phyloP scores from a whole-genome alignment of 2,888 invertebrate species.

The Spatulosminthurus flaviceps region DNA sequence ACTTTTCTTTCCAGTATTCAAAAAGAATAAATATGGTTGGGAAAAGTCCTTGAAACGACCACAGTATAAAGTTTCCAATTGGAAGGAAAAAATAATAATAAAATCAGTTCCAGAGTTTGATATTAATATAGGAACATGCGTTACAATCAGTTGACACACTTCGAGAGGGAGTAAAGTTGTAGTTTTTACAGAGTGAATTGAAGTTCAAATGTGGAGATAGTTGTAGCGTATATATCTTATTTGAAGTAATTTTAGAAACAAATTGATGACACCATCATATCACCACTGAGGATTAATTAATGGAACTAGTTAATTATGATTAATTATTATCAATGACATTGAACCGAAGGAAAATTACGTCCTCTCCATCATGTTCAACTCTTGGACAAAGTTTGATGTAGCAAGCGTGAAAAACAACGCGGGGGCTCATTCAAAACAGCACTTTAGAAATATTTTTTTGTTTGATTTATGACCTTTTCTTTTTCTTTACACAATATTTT shows the following conservation, averaged over 20 bases:
- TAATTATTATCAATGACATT: constrained; percentile 31
- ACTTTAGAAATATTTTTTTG: no score
- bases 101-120: constrained; percentile 1
- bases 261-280: constrained; percentile 16
- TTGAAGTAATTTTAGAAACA: not conserved
- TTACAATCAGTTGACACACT: constrained; percentile 18
- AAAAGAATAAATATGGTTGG: no score
- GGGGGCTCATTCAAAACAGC: no score
- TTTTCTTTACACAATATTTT: no score
- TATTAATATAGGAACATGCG: constrained; percentile 3
- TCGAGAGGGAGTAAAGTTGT: not conserved
- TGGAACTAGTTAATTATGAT: constrained; percentile 41
- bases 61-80: no score
- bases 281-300: constrained; percentile 40
- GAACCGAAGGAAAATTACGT: constrained; percentile 25
- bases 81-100: no score
- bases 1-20: no score
- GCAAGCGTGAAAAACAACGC: no score
- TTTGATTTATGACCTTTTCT: no score
- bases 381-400: not conserved
- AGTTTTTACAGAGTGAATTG: not conserved
- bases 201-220: not conserved
- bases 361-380: not conserved
- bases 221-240: no score
- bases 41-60: no score